These are phyloP conservation scores for Cuniculus paca DNA, from an alignment of 2,797 vertebrate species.

Conservation along the genomic window DNA sequence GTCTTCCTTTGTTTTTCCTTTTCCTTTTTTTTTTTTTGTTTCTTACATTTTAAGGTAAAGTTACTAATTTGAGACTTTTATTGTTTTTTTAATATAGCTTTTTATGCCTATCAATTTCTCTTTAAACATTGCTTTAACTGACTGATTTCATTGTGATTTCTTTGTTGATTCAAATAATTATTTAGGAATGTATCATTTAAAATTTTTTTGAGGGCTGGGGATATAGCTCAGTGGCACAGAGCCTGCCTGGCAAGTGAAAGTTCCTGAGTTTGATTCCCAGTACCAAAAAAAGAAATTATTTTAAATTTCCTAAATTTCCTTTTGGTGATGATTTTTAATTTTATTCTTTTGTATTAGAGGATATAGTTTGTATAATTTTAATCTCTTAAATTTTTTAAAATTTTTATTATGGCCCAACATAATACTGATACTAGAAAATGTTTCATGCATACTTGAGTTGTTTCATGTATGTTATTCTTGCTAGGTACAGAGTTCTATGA, in stretches of 20 bases:
- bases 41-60: background rate
- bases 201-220: too few species aligned
- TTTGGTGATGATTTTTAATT: background rate
- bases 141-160: background rate
- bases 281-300: background rate
- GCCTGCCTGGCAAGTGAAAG: too few species aligned
- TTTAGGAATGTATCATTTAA: background rate
- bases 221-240: too few species aligned
- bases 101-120: background rate
- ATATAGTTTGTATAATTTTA: background rate
- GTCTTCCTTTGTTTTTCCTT: background rate
- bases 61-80: background rate
- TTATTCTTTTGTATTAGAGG: background rate
- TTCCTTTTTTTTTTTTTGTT: background rate
- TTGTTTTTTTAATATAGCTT: background rate
- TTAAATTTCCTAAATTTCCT: background rate
- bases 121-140: background rate
- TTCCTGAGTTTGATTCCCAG: too few species aligned
- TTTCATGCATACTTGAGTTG: background rate
- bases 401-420: background rate
- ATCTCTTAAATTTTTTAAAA: background rate
- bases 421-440: background rate
- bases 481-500: background rate
- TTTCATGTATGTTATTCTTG: background rate
- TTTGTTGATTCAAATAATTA: background rate